Base-by-base conservation (phyloP, 1,140 invertebrate genomes). In the Batillaria attramentaria region DNA sequence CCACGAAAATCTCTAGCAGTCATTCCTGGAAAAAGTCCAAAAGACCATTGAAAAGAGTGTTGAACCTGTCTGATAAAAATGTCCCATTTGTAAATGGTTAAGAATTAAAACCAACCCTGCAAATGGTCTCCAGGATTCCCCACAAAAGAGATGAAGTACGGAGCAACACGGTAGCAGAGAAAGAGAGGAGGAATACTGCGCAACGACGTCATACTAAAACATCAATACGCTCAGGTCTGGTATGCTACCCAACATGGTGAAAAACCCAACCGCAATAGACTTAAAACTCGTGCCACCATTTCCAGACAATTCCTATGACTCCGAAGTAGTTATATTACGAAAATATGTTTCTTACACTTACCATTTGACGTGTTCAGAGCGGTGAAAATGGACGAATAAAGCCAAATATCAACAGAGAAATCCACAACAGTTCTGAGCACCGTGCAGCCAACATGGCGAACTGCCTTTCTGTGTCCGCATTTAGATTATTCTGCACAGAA, bases 1-100 rank as follows among this genome's bases (percentile, higher is more conserved):
- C 73, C 73, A n/a, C 57, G 33, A 54, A 75, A 75, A 31, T 75
- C 73, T 24, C 73, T 50, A 39, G 73, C 31, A 39, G 39, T 65
- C 57, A 75, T 41, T 42, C 73, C 73, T 75, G 73, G 13, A 75
- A 75, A 3, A 42, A 62, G 35, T 3, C 57, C 8, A n/a, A 4
- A 60, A 20, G 24, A 60, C 4, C 31, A 20, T 6, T 60, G 31
- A 4, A 60, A 60, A 4, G 31, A 60, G 20, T 6, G 57, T 31
- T 6, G 20, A 73, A 73, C 16, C 37, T 46, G 24, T 72, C 20
- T 8, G 1, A 31, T 6, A 70, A 50, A 13, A 24, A n/a, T n/a
- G n/a, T n/a, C 13, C 13, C 24, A 50, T 13, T 13, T 50, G 46
- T 50, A 50, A 13, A 50, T 24, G n/a, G 24, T 13, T 13, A 50